These are phyloP conservation scores for Spisula subtruncata DNA, from an alignment of 2,888 invertebrate species.

Conservation along the genomic window DNA sequence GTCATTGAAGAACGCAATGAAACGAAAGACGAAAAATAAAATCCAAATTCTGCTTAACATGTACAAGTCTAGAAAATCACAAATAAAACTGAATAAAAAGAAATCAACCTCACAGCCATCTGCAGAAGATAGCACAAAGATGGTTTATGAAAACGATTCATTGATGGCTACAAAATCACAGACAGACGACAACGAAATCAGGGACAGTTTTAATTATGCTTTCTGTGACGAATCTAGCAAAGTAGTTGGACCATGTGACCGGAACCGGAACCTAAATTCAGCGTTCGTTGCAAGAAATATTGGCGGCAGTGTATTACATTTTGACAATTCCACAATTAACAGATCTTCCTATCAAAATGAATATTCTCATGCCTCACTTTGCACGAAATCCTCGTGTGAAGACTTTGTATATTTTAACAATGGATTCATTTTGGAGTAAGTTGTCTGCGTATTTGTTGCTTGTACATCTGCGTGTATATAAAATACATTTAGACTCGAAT, in stretches of 20 bases:
- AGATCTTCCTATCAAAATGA: neutral
- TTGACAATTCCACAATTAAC: neutral
- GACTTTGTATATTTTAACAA: neutral
- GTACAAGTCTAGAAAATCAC: neutral
- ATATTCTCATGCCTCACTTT: neutral
- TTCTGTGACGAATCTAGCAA: constrained; percentile 11
- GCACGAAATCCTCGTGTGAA: neutral
- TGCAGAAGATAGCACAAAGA: neutral
- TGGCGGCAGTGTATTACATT: neutral
- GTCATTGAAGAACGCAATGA: neutral
- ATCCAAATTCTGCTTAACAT: neutral
- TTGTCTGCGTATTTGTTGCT: neutral
- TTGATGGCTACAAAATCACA: neutral
- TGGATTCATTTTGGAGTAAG: constrained; percentile 4
- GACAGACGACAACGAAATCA: neutral
- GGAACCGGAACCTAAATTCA: neutral
- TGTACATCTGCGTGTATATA: no score
- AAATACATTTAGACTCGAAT: no score
- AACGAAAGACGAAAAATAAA: neutral
- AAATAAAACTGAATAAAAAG: neutral
- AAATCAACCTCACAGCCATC: neutral
- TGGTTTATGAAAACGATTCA: neutral
- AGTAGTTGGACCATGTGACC: neutral
- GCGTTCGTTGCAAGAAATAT: neutral
- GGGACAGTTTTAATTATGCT: constrained; percentile 12